These are phyloP conservation scores for Ochropleura plecta DNA, from an alignment of 2,888 invertebrate species.

Conservation along the genomic window DNA sequence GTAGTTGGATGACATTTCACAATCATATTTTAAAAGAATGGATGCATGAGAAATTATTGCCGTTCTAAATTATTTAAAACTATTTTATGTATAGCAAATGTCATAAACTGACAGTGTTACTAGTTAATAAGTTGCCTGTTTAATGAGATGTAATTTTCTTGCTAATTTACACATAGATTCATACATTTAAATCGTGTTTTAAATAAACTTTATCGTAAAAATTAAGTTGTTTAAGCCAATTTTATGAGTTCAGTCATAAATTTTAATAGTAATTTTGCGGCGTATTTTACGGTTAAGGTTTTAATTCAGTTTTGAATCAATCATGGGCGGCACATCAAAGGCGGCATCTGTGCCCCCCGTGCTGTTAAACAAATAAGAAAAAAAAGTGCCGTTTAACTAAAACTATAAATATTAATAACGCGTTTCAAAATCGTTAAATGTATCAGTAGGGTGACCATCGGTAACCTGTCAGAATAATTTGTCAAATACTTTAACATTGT, in stretches of 20 bases:
- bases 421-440: slow-evolving; percentile 80
- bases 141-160: slow-evolving; percentile 55
- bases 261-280: slow-evolving; percentile 75
- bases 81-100: slow-evolving; percentile 2
- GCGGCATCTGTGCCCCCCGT: slow-evolving; percentile 83
- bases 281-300: slow-evolving; percentile 67
- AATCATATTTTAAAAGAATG: slow-evolving; percentile 5
- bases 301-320: slow-evolving; percentile 73
- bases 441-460: slow-evolving; percentile 76
- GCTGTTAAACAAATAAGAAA: slow-evolving; percentile 86
- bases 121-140: slow-evolving; percentile 17
- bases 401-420: slow-evolving; percentile 89
- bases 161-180: slow-evolving; percentile 44
- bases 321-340: slow-evolving; percentile 80
- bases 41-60: slow-evolving; percentile 7
- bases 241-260: slow-evolving; percentile 74
- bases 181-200: slow-evolving; percentile 24
- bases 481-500: neutral
- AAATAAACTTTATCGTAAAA: slow-evolving; percentile 45
- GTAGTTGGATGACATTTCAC: slow-evolving; percentile 17
- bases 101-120: slow-evolving; percentile 16
- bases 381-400: slow-evolving; percentile 80
- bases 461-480: neutral
- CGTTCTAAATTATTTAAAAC: slow-evolving; percentile 34
- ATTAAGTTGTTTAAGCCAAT: slow-evolving; percentile 61